Evolutionary conservation across 2,113 vertebrate genomes (phyloP).

Genomic region (Nothoprocta perdicaria): DNA sequence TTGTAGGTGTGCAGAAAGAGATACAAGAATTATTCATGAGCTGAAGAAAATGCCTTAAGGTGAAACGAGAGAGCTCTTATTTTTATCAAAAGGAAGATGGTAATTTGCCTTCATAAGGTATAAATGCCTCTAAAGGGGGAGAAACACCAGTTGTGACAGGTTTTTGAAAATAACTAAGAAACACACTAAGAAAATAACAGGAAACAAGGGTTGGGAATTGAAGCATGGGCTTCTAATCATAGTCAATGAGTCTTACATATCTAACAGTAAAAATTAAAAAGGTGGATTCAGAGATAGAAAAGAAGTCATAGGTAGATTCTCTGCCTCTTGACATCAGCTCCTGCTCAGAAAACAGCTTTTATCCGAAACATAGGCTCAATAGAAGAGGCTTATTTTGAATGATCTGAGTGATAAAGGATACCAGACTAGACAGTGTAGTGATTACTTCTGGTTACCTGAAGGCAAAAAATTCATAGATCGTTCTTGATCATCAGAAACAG

Average conservation of each 20-base stretch:
- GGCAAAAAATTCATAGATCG: not conserved
- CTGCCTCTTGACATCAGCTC: not conserved
- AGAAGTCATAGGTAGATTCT: not conserved
- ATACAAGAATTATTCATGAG: not conserved
- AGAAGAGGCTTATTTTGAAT: not conserved
- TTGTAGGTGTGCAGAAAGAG: not conserved
- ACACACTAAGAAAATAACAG: too few relatives aligned
- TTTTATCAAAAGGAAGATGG: not conserved
- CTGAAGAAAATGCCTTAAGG: slow-evolving; percentile 12
- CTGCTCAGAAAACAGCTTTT: not conserved
- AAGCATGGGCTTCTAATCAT: not conserved
- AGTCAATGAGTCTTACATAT: not conserved
- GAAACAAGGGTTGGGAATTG: not conserved
- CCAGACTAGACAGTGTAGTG: not conserved
- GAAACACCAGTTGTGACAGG: not conserved
- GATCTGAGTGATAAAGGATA: not conserved
- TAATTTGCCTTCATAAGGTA: not conserved
- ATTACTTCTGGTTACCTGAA: not conserved
- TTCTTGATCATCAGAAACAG: not conserved
- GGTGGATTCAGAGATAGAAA: not conserved
- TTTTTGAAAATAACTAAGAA: not conserved
- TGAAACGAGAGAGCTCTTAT: not conserved
- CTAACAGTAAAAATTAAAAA: not conserved
- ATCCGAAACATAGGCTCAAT: not conserved
- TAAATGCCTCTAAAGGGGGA: not conserved